phyloP scores from a whole-genome alignment of 2,113 vertebrate species.

The Falcunculus frontatus region DNA sequence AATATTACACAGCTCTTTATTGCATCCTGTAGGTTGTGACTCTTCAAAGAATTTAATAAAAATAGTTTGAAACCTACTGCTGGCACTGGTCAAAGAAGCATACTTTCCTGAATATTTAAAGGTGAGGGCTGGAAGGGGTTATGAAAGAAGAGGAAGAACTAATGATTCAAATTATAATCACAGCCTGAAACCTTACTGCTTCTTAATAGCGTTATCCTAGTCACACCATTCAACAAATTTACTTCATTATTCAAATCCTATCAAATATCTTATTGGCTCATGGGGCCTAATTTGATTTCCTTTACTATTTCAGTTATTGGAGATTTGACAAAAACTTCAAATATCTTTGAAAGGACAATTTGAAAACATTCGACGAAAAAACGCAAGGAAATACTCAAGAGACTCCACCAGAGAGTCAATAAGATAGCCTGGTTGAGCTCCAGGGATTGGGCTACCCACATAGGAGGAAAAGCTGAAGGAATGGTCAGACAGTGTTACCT shows the following conservation, averaged over 20 bases:
- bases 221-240: neutral
- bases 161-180: neutral
- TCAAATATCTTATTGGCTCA: neutral
- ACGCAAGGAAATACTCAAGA: neutral
- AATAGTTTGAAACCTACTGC: neutral
- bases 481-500: neutral
- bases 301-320: neutral
- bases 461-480: neutral
- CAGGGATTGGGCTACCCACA: neutral
- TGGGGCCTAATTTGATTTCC: neutral
- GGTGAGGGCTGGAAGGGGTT: neutral
- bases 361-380: neutral
- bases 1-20: neutral
- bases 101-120: neutral
- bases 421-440: neutral
- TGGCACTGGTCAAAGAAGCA: neutral
- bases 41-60: neutral
- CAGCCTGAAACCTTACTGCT: neutral
- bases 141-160: neutral
- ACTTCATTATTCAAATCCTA: neutral
- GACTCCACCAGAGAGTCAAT: neutral
- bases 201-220: neutral
- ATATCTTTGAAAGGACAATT: neutral
- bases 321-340: neutral
- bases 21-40: neutral